Base-by-base conservation (phyloP, 2,888 invertebrate genomes). In the Callimorpha dominula region DNA sequence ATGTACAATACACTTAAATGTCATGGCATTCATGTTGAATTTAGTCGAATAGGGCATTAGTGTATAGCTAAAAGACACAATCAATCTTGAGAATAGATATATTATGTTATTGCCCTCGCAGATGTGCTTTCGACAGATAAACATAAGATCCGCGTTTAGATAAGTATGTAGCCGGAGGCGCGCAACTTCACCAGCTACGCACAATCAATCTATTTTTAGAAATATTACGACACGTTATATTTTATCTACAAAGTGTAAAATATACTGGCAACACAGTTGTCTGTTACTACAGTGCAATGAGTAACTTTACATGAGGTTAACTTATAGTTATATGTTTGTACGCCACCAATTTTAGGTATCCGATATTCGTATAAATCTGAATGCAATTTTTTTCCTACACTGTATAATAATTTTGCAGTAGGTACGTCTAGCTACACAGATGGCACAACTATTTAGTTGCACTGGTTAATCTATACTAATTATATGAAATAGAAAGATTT, bases 101-200 rank as follows among this genome's bases (percentile, higher is more conserved):
- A 72, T 75, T 76, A 73, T 79, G 73, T 75, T 76, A 73, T 75
- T 72, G 65, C 62, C 54, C 50, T 62, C 72, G 11, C 68, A 79
- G 71, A 71, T 78, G 75, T 71, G 65, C 64, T 78, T 75, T 74
- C 69, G 65, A 74, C 76, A 68, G 71, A 78, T 82, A 74, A 83
- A 50, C 75, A 77, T 81, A 78, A 78, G 78, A 81, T 83, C 72
- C 73, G 60, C 73, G 75, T 78, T 77, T 73, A 76, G 79, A 81
- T 81, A 79, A 78, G 63, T 46, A 43, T 65, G 71, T 57, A 68
- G 67, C 62, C 71, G 52, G 40, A n/a, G 31, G 65, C 72, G 71
- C 20, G 68, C 72, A 69, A 76, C 63, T 73, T 68, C 40, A 70
- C 50, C 49, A 67, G 57, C 64, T 52, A 66, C 15, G 6, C 52